Conservation (phyloP, 1,140 invertebrate species). For the Microplitis mediator region DNA sequence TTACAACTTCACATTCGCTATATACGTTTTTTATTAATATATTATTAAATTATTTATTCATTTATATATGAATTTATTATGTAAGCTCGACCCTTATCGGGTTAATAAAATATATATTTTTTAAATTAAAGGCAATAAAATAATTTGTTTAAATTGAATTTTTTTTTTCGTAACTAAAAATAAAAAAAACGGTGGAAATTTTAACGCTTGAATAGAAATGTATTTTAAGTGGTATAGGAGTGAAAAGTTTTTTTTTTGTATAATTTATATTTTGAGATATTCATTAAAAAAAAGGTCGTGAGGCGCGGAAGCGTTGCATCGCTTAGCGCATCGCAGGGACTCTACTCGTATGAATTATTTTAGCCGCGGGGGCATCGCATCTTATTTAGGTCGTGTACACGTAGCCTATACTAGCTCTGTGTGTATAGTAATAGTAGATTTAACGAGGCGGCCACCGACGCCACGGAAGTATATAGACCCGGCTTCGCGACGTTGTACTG, state of each 20-base stretch:
- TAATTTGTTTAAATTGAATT: no score
- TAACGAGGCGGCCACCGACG: conserved; percentile 36
- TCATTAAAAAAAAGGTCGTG: conserved; percentile 7
- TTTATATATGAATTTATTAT: no score
- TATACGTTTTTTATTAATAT: background rate
- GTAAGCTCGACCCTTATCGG: no score
- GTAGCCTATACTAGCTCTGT: conserved; percentile 40
- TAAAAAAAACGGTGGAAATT: no score
- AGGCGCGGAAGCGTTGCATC: conserved; percentile 28
- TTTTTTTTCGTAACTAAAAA: no score
- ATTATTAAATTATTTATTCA: no score
- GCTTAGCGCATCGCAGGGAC: conserved; percentile 34
- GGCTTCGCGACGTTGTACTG: conserved; percentile 38
- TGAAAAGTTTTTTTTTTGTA: background rate
- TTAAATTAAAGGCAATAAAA: no score
- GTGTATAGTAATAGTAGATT: conserved; percentile 34
- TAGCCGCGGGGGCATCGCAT: conserved; percentile 63
- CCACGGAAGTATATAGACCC: conserved; percentile 36
- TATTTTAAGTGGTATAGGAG: no score
- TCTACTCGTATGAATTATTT: conserved; percentile 59
- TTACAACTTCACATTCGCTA: background rate
- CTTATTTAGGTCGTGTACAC: conserved; percentile 64
- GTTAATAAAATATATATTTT: no score
- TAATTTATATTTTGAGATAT: background rate
- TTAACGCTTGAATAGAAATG: no score